Evolutionary conservation across 2,888 invertebrate species (phyloP), one percentile per base, ranked within the genome.

Genomic region (Amorpha juglandis): DNA sequence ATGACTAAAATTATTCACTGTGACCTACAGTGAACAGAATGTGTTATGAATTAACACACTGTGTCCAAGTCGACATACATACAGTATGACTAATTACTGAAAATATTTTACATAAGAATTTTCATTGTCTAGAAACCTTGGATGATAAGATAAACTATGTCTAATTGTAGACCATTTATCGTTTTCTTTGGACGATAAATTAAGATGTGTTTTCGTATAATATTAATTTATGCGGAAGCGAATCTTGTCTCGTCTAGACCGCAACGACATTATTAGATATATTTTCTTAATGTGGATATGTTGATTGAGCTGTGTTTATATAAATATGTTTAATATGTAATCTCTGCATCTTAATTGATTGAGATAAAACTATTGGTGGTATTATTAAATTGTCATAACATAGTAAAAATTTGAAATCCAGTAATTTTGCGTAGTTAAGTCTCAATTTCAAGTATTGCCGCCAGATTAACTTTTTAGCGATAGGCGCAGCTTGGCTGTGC

Each of bases 91-190:
- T 78, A 81, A 80, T 81, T 72, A 73, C 67, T 75, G 70, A 68
- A 80, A 80, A 81, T 77, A 78, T 68, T 27, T 27, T 27, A 73
- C 74, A 69, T 69, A 76, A 80, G 75, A 83, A 77, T 83, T 83
- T 82, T 81, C 81, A 85, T 87, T 89, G 88, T 87, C 77, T 82
- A 72, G 71, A 69, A 84, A 78, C 81, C 84, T 86, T 85, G 74
- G 65, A 63, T 69, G 90, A 89, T 89, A 88, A 89, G 88, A 89
- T 87, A 85, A 80, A 75, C 70, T 72, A 70, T 76, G 67, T 71
- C 72, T 76, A 77, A 78, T 80, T 78, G 71, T 74, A 47, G 35
- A 19, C 50, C 55, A 35, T 58, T 53, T 53, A 9, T 47, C 27
- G 14, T 47, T 45, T 21, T 53, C 14, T 64, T 45, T 33, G 16